Evolutionary conservation across 2,113 vertebrate species (phyloP).

Genomic region (Gobiocypris rarus): DNA sequence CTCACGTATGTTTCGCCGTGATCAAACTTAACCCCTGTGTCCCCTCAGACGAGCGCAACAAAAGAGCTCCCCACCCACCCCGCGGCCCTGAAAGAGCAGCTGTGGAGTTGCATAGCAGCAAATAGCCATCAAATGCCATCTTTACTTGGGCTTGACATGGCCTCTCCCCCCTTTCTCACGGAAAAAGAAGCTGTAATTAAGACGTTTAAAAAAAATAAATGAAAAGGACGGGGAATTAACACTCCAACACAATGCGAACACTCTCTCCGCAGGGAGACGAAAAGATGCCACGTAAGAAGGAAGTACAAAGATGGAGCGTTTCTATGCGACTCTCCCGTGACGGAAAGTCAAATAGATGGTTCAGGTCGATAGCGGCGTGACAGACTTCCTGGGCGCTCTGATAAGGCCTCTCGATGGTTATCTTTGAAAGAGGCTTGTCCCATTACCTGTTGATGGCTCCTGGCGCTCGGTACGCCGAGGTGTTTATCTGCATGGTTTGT

Average conservation of each 20-base stretch:
- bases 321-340: conserved; percentile 57
- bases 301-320: conserved; percentile 40
- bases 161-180: background rate
- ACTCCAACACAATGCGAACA: conserved; percentile 63
- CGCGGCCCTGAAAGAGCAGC: conserved; percentile 72
- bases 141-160: conserved; percentile 58
- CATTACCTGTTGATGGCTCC: conserved; percentile 72
- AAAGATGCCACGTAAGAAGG: conserved; percentile 9
- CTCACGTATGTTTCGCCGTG: conserved; percentile 39
- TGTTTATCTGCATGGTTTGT: conserved; percentile 20
- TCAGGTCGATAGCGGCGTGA: conserved; percentile 71
- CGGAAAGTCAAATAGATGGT: conserved; percentile 74
- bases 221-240: conserved; percentile 19
- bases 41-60: conserved; percentile 57
- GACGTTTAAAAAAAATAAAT: conserved; percentile 53
- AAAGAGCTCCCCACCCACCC: conserved; percentile 62
- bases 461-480: conserved; percentile 42
- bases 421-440: conserved; percentile 73
- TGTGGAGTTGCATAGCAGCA: conserved; percentile 76
- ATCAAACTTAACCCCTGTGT: conserved; percentile 58
- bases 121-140: conserved; percentile 77
- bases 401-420: conserved; percentile 79
- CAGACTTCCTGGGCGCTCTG: conserved; percentile 77
- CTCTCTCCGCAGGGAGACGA: conserved; percentile 43
- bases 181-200: conserved; percentile 69